Percentiles rank a stretch among this genome's conserved stretches.
Evolutionary conservation across 1,140 invertebrate species (phyloP).

Genomic region (Drosophila aff.): DNA sequence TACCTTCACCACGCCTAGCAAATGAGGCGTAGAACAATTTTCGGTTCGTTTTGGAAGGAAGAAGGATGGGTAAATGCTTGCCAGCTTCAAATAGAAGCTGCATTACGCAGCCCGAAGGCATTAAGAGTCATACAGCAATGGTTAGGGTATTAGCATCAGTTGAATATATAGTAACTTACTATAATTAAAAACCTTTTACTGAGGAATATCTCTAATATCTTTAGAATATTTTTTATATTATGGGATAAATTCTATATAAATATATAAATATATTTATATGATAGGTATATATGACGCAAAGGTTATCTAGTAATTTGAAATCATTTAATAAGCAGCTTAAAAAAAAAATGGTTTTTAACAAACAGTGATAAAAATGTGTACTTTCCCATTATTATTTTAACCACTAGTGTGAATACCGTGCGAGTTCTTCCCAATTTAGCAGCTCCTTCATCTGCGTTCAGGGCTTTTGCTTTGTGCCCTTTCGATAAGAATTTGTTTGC

Average conservation of each 20-base stretch:
- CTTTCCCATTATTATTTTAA: not conserved
- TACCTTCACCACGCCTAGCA: slow-evolving; percentile 39
- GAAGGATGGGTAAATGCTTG: slow-evolving; percentile 21
- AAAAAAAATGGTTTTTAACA: too few relatives aligned
- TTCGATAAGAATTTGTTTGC: slow-evolving; percentile 80
- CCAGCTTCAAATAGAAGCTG: slow-evolving; percentile 35
- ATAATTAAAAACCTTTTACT: not conserved
- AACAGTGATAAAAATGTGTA: not conserved
- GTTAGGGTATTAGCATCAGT: not conserved
- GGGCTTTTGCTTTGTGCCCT: slow-evolving; percentile 65
- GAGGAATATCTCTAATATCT: not conserved
- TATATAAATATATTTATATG: too few relatives aligned
- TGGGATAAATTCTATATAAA: not conserved
- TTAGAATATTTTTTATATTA: not conserved
- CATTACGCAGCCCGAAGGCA: slow-evolving; percentile 4
- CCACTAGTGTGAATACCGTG: slow-evolving; percentile 18
- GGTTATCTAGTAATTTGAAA: too few relatives aligned
- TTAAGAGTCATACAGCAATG: not conserved
- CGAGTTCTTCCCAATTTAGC: slow-evolving; percentile 17
- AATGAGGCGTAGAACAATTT: slow-evolving; percentile 70
- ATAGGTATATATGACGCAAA: too few relatives aligned
- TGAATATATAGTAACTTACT: not conserved
- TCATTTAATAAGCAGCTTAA: too few relatives aligned
- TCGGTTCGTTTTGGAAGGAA: slow-evolving; percentile 35
- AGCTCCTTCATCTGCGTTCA: slow-evolving; percentile 34